Percentiles rank a stretch among this genome's conserved stretches.
Evolutionary conservation across 2,888 invertebrate species (phyloP).

Genomic region (Clistopyga incitator): DNA sequence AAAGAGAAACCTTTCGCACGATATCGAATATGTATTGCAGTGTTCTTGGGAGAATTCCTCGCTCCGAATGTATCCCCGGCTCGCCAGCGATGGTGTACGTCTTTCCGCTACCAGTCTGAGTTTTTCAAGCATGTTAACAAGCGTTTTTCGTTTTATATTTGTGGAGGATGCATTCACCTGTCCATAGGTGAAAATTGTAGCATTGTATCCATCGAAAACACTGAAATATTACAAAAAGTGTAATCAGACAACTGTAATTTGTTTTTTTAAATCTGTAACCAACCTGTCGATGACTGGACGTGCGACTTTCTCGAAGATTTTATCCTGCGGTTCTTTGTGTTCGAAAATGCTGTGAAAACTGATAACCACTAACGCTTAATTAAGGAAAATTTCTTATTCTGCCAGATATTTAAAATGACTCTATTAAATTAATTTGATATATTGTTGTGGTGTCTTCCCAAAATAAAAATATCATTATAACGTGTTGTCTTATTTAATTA

Average conservation of each 20-base stretch:
- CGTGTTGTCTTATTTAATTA: neutral
- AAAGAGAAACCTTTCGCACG: conserved; percentile 80
- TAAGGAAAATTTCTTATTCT: neutral
- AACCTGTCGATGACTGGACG: conserved; percentile 85
- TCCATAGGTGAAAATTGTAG: conserved; percentile 86
- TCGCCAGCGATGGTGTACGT: conserved; percentile 86
- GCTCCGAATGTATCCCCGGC: conserved; percentile 81
- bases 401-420: neutral
- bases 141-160: conserved; percentile 26
- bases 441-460: too few species aligned
- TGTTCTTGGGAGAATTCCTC: conserved; percentile 85
- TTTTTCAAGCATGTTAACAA: conserved; percentile 22
- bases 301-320: conserved; percentile 84
- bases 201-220: conserved; percentile 86
- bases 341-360: conserved; percentile 85
- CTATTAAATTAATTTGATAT: neutral
- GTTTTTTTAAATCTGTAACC: conserved; percentile 11
- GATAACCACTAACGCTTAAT: conserved; percentile 38
- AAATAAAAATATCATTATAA: too few species aligned
- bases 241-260: too few species aligned
- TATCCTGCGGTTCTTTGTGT: conserved; percentile 80
- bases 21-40: conserved; percentile 85
- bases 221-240: conserved; percentile 79
- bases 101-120: conserved; percentile 86
- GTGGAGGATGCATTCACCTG: conserved; percentile 82